Evolutionary conservation across 1,140 invertebrate species (phyloP).

Genomic region (Nephila pilipes): DNA sequence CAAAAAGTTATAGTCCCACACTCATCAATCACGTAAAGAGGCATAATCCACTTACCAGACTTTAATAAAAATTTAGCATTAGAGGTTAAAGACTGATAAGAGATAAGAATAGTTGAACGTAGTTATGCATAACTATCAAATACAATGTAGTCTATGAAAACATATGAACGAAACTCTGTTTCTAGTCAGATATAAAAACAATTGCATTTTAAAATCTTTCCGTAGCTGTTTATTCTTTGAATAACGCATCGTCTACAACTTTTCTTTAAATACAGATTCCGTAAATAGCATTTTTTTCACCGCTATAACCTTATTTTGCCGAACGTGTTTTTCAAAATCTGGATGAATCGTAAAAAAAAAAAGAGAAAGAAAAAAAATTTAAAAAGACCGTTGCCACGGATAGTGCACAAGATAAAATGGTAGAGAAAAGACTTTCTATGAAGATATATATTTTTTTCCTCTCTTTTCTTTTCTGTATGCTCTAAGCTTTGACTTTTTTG

Average conservation of each 20-base stretch:
- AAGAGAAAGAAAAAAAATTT: too few relatives aligned
- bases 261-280: background rate
- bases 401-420: conserved; percentile 19
- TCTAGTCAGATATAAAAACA: background rate
- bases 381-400: background rate
- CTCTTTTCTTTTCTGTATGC: background rate
- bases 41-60: too few relatives aligned
- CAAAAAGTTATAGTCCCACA: too few relatives aligned
- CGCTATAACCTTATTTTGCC: background rate
- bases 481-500: background rate
- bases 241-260: background rate
- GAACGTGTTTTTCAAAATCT: conserved; percentile 28
- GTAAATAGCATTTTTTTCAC: background rate
- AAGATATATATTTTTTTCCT: conserved; percentile 11
- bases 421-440: conserved; percentile 40
- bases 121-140: too few relatives aligned
- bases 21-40: too few relatives aligned
- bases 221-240: background rate
- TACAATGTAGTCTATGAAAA: too few relatives aligned
- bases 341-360: conserved; percentile 14
- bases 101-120: too few relatives aligned
- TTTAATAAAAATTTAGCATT: too few relatives aligned
- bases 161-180: background rate
- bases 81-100: too few relatives aligned
- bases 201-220: background rate